These are phyloP conservation scores for Pollachius pollachius DNA, from an alignment of 2,113 vertebrate species.

Conservation along the genomic window DNA sequence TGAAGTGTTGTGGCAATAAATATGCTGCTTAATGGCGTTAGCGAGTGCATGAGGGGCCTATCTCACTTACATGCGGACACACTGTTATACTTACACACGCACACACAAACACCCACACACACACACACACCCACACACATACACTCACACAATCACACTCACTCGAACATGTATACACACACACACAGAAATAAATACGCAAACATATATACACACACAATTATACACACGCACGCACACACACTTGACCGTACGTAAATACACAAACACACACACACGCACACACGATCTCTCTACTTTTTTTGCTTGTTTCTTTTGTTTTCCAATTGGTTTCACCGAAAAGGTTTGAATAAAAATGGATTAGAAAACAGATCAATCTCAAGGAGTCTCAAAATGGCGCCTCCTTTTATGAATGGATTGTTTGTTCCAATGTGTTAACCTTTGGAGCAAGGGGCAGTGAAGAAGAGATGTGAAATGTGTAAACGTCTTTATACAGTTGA, in stretches of 20 bases:
- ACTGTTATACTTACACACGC: background rate
- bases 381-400: conserved; percentile 59
- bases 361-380: conserved; percentile 58
- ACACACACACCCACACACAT: background rate
- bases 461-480: conserved; percentile 24
- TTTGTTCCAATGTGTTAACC: conserved; percentile 66
- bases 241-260: conserved; percentile 2
- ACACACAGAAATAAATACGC: no score
- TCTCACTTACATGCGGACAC: background rate
- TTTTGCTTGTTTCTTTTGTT: conserved; percentile 48
- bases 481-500: conserved; percentile 36
- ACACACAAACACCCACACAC: conserved; percentile 16
- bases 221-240: no score
- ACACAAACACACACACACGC: conserved; percentile 5
- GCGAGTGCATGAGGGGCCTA: background rate
- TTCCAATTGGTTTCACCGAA: conserved; percentile 58
- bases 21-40: conserved; percentile 25
- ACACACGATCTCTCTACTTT: background rate
- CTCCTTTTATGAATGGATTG: conserved; percentile 73
- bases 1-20: conserved; percentile 51
- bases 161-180: no score
- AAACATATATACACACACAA: no score
- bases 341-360: conserved; percentile 67
- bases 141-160: no score
- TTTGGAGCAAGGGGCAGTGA: conserved; percentile 1